Evolutionary conservation across 2,888 invertebrate genomes (phyloP).

Genomic region (Scaptomyza caliginosa): DNA sequence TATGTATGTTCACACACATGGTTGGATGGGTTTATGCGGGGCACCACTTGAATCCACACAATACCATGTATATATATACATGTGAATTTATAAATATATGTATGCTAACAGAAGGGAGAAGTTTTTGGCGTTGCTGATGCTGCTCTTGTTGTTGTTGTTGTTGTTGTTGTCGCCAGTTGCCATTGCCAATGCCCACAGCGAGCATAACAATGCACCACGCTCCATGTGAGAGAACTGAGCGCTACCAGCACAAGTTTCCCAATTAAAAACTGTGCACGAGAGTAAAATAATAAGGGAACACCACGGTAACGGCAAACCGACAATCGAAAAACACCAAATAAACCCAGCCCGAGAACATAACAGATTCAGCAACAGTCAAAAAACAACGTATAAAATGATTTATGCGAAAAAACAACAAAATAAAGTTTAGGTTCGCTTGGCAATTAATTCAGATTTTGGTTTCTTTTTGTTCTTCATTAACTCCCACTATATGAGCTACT

Average conservation of each 20-base stretch:
- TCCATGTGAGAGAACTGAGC: conserved; percentile 1
- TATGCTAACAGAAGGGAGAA: conserved; percentile 13
- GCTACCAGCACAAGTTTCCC: conserved; percentile 60
- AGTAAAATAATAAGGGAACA: conserved; percentile 53
- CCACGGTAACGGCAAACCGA: conserved; percentile 12
- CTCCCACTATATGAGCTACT: too few relatives aligned
- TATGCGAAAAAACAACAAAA: background rate
- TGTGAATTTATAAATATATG: too few relatives aligned
- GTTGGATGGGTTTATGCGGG: conserved; percentile 16
- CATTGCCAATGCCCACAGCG: conserved; percentile 25
- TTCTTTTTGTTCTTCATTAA: background rate
- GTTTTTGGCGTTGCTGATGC: conserved; percentile 16
- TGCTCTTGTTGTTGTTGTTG: conserved; percentile 1
- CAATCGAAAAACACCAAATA: background rate
- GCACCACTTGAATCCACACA: conserved; percentile 24
- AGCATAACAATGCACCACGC: conserved; percentile 49
- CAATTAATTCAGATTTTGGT: conserved; percentile 8
- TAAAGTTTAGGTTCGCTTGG: background rate
- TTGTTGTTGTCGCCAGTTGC: conserved; percentile 9
- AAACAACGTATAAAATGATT: background rate
- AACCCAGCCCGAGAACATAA: conserved; percentile 15
- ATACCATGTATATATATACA: background rate
- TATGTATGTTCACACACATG: conserved; percentile 18
- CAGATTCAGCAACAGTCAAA: conserved; percentile 25
- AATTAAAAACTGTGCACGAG: conserved; percentile 71